phyloP scores from a whole-genome alignment of 2,113 vertebrate species.

The Megalops atlanticus region DNA sequence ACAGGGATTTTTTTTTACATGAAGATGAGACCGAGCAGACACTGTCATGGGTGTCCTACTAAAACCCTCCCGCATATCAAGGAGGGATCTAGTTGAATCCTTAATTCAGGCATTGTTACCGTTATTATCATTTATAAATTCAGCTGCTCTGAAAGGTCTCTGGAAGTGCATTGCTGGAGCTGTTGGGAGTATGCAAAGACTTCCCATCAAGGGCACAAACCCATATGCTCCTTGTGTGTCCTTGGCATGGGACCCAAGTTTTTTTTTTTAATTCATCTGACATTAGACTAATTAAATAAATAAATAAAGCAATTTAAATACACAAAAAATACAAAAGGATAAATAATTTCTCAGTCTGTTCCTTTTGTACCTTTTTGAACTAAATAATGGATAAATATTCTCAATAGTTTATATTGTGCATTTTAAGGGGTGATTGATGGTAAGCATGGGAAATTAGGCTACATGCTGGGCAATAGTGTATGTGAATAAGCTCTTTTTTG shows the following conservation, averaged over 20 bases:
- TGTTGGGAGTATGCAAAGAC: neutral
- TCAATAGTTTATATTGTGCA: slow-evolving; percentile 20
- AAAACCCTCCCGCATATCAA: neutral
- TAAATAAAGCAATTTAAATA: too few species aligned
- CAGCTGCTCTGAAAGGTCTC: neutral
- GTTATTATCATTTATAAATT: neutral
- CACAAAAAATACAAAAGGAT: neutral
- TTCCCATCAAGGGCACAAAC: neutral
- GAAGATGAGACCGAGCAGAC: neutral
- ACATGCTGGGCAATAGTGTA: slow-evolving; percentile 24
- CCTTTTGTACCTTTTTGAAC: neutral
- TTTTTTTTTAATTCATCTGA: neutral
- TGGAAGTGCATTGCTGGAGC: neutral
- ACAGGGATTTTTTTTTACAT: neutral
- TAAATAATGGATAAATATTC: neutral
- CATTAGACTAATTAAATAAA: neutral
- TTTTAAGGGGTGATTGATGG: slow-evolving; percentile 36
- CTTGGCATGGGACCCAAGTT: neutral
- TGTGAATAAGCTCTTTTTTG: slow-evolving; percentile 24
- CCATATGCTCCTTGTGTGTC: neutral
- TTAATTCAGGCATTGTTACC: neutral
- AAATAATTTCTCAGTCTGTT: neutral
- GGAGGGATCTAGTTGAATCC: neutral
- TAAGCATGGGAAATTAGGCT: slow-evolving; percentile 44
- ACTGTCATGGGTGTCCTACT: neutral